These are phyloP conservation scores for Percina caprodes DNA, from an alignment of 2,113 vertebrate genomes.

Conservation along the genomic window DNA sequence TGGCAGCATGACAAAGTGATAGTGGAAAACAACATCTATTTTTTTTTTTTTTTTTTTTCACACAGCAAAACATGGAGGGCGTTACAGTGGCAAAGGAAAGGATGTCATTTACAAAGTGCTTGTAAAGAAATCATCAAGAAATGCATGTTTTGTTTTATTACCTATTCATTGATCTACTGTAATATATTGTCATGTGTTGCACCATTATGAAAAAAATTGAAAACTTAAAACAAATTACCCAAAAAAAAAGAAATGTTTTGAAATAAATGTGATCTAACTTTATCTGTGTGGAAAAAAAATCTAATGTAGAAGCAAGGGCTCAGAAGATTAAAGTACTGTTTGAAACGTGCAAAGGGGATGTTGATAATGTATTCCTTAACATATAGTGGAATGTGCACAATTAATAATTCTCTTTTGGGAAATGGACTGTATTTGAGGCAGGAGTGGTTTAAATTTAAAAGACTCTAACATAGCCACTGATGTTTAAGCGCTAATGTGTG, in stretches of 20 bases:
- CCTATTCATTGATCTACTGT: background rate
- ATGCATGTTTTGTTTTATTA: background rate
- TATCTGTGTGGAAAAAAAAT: background rate
- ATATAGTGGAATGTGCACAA: background rate
- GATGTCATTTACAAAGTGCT: no score
- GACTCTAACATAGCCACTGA: background rate
- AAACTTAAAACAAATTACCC: background rate
- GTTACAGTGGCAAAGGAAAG: background rate
- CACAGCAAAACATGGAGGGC: background rate
- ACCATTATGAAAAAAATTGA: no score
- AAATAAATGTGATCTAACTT: background rate
- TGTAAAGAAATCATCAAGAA: background rate
- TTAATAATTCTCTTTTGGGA: constrained; percentile 35
- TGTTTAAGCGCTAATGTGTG: constrained; percentile 7
- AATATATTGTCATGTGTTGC: background rate
- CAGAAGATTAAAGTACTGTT: constrained; percentile 10
- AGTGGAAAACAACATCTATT: constrained; percentile 22
- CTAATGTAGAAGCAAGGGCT: background rate
- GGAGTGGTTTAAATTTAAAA: background rate
- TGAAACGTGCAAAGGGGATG: constrained; percentile 31
- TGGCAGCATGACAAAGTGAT: constrained; percentile 27
- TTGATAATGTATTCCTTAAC: constrained; percentile 23
- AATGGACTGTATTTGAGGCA: constrained; percentile 7
- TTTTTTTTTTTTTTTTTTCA: no score
- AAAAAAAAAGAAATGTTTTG: background rate